Evolutionary conservation across 2,888 invertebrate species (phyloP).

Genomic region (Trichogramma evanescens): DNA sequence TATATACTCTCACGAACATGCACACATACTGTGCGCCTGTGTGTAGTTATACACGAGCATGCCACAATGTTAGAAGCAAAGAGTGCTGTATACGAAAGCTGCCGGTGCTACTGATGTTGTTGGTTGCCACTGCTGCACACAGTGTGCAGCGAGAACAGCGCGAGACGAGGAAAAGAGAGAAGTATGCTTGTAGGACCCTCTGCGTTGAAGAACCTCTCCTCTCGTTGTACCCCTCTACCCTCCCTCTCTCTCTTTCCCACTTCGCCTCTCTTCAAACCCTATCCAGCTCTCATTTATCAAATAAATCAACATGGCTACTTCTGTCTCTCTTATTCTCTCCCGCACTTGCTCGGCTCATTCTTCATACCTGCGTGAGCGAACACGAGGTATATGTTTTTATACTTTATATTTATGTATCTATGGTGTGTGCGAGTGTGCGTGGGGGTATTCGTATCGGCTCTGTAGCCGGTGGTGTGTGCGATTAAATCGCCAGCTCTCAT

Average conservation of each 20-base stretch:
- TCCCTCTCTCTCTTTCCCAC: constrained; percentile 16
- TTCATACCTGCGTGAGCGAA: constrained; percentile 26
- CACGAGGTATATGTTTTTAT: no score
- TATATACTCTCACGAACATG: not conserved
- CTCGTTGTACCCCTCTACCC: constrained; percentile 27
- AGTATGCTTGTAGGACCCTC: constrained; percentile 45
- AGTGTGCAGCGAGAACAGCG: constrained; percentile 4
- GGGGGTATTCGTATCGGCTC: not conserved
- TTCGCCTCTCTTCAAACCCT: constrained; percentile 34
- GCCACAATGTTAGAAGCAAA: not conserved
- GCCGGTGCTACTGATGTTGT: no score
- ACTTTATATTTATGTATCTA: no score
- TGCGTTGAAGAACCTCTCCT: constrained; percentile 37
- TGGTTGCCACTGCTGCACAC: no score
- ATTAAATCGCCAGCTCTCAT: no score
- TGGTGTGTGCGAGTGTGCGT: not conserved
- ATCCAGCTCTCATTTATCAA: constrained; percentile 44
- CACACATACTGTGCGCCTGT: not conserved
- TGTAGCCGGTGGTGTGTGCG: not conserved
- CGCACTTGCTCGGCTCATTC: constrained; percentile 37
- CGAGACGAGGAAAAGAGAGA: constrained; percentile 32
- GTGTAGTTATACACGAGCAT: not conserved
- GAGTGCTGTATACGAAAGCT: no score
- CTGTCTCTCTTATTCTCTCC: constrained; percentile 20
- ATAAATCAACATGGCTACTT: constrained; percentile 45